Base-by-base conservation (phyloP, 2,888 invertebrate genomes). In the Agyllia agylla region DNA sequence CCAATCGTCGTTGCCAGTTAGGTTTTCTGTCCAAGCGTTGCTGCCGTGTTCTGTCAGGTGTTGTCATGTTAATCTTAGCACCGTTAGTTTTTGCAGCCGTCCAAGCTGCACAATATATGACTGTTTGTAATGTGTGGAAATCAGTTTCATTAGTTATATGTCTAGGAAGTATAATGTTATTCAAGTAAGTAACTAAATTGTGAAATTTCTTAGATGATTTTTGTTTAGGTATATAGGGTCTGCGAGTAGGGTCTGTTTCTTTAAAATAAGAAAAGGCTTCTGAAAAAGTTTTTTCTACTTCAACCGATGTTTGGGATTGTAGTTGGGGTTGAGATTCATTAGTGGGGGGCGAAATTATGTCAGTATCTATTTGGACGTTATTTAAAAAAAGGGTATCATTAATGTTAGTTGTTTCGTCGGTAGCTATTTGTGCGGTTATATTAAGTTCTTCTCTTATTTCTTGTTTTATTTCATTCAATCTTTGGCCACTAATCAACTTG, bases 141-240 rank as follows among this genome's bases (percentile, higher is more conserved):
- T 78, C 70, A 5, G 81, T 84, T n/a, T 89, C 78, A 30, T 15
- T 70, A 8, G 85, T 75, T 5, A 70, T 6, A 8, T 87, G 30
- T 11, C n/a, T 49, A 4, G 84, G 86, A 1, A 89, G 8, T 15
- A 87, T 81, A 20, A 9, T n/a, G 15, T 35, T 81, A 84, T 89
- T 82, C 3, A 87, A 38, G 57, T 77, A 89, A 3, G 81, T 8
- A 0, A 86, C 57, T 13, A 77, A 75, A n/a, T 4, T 20, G 15
- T 31, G 27, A n/a, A 89, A 24, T 9, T 86, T 84, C 33, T 77
- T 84, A 11, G 84, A 81, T 0, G 82, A 15, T 81, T 87, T 86
- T 77, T 84, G 86, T 73, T 84, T 89, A 1, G 86, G 86, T 33
- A 89, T 78, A 70, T 82, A 87, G 0, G n/a, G 17, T 49, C 35